Percentiles rank a stretch among this genome's conserved stretches.
phyloP scores from a whole-genome alignment of 2,888 invertebrate genomes.

The Noctua fimbriata region DNA sequence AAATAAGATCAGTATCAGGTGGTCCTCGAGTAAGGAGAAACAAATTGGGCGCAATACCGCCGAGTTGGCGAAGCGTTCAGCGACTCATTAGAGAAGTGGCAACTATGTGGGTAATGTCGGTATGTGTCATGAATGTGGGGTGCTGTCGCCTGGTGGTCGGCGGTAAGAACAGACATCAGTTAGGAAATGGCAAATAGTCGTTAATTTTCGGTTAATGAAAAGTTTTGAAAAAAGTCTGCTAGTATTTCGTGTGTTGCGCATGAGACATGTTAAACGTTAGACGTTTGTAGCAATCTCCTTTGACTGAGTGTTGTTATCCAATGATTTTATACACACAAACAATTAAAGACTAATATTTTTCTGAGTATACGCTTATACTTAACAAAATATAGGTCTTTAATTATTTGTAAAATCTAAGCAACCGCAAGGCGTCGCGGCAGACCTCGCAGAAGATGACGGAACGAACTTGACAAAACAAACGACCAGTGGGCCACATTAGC shows the following conservation, averaged over 20 bases:
- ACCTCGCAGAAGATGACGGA: too few species aligned
- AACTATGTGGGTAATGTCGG: conserved; percentile 37
- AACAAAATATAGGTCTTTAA: background rate
- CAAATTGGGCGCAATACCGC: conserved; percentile 51
- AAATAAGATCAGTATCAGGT: conserved; percentile 45
- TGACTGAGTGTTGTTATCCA: background rate
- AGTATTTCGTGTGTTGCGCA: background rate
- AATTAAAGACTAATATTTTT: background rate
- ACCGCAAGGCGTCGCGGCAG: too few species aligned
- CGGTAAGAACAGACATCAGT: conserved; percentile 4
- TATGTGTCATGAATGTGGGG: conserved; percentile 37
- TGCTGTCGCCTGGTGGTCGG: conserved; percentile 18
- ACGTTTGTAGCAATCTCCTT: background rate
- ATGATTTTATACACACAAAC: background rate
- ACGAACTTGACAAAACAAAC: too few species aligned
- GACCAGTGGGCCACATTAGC: too few species aligned
- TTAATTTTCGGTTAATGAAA: conserved; percentile 20
- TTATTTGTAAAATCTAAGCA: background rate
- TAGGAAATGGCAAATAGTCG: conserved; percentile 24
- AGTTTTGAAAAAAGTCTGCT: background rate
- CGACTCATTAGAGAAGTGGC: conserved; percentile 62
- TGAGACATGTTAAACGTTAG: background rate
- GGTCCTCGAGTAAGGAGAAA: conserved; percentile 41
- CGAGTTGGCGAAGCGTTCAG: conserved; percentile 46
- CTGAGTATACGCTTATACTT: background rate